Percentiles rank a stretch among this genome's conserved stretches.
Evolutionary conservation across 2,797 vertebrate genomes (phyloP).

Genomic region (Carcharodon carcharias): DNA sequence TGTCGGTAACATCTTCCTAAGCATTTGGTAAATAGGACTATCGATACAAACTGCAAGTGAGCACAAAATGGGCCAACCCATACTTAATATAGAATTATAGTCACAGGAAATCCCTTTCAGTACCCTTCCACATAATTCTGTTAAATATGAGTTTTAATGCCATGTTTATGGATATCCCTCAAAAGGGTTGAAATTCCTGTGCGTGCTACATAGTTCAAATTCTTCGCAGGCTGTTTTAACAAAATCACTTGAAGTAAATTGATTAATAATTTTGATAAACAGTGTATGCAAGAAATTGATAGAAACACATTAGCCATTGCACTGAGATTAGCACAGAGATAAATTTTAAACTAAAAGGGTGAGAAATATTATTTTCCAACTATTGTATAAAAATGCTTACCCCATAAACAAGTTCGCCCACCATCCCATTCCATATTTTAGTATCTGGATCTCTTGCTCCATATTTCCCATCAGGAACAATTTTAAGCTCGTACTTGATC

Average conservation of each 20-base stretch:
- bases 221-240: not conserved
- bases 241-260: not conserved
- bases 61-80: not conserved
- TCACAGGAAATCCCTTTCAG: not conserved
- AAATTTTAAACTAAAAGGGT: not conserved
- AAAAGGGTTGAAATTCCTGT: not conserved
- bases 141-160: not conserved
- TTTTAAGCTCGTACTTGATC: slow-evolving; percentile 98
- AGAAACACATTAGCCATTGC: not conserved
- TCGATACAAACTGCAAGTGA: not conserved
- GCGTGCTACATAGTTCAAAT: not conserved
- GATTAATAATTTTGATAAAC: not conserved
- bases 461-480: slow-evolving; percentile 96
- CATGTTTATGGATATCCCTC: not conserved
- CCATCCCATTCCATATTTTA: slow-evolving; percentile 99
- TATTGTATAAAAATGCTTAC: slow-evolving; percentile 61
- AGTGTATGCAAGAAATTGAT: not conserved
- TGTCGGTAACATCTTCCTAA: not conserved
- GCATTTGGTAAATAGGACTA: not conserved
- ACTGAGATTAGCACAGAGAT: not conserved
- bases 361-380: not conserved
- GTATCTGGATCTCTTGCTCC: slow-evolving; percentile 96
- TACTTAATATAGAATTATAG: not conserved
- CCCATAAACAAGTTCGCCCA: slow-evolving; percentile 98
- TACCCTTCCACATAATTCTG: not conserved